Evolutionary conservation across 2,888 invertebrate species (phyloP).

Genomic region (Lissonota sp.): DNA sequence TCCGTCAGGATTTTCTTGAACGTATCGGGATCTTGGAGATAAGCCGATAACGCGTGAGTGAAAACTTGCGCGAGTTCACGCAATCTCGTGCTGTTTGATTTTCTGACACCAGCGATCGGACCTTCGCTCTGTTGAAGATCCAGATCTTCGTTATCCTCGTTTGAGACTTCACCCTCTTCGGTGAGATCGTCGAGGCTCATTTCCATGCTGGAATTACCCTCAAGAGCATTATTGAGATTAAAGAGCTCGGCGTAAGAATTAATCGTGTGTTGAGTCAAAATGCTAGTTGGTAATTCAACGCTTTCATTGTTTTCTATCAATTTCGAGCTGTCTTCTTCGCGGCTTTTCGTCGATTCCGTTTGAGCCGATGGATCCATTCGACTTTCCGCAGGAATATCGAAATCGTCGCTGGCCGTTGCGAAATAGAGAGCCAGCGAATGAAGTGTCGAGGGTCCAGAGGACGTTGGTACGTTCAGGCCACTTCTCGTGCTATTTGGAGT

Average conservation of each 20-base stretch:
- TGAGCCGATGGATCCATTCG: slow-evolving; percentile 72
- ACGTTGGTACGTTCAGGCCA: slow-evolving; percentile 89
- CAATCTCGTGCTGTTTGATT: slow-evolving; percentile 86
- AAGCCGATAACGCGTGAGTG: slow-evolving; percentile 92
- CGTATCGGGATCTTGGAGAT: slow-evolving; percentile 92
- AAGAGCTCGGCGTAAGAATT: slow-evolving; percentile 86
- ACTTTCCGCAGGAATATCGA: slow-evolving; percentile 79
- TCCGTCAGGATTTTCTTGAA: slow-evolving; percentile 91
- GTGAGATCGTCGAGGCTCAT: slow-evolving; percentile 58
- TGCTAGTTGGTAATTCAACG: slow-evolving; percentile 85
- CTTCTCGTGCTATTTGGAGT: slow-evolving; percentile 84
- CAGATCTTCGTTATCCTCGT: slow-evolving; percentile 84
- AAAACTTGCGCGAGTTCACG: slow-evolving; percentile 93
- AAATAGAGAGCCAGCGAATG: slow-evolving; percentile 93
- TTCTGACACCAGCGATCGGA: slow-evolving; percentile 85
- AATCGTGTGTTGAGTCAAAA: slow-evolving; percentile 89
- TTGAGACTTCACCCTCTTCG: slow-evolving; percentile 70
- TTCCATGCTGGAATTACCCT: slow-evolving; percentile 68
- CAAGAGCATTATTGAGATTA: slow-evolving; percentile 78
- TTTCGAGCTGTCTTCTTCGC: slow-evolving; percentile 19
- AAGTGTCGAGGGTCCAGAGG: slow-evolving; percentile 91
- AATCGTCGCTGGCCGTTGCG: slow-evolving; percentile 88
- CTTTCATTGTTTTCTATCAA: slow-evolving; percentile 62
- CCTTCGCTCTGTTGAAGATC: slow-evolving; percentile 88
- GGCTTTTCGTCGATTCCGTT: slow-evolving; percentile 34